Percentiles rank a stretch among this genome's conserved stretches.
Evolutionary conservation across 2,888 invertebrate genomes (phyloP).

Genomic region (Ptychoptera albimana): DNA sequence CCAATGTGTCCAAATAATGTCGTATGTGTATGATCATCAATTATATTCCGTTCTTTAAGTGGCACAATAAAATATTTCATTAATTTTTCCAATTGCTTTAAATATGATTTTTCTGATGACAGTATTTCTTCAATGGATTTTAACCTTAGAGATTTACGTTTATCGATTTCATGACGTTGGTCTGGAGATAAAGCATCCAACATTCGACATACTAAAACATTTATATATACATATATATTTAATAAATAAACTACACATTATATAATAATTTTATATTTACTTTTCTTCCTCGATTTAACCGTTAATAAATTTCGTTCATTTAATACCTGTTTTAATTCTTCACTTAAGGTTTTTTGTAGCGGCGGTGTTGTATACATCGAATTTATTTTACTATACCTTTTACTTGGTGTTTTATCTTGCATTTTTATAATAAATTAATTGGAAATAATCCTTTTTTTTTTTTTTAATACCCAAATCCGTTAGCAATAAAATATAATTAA

Average conservation of each 20-base stretch:
- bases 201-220: constrained; percentile 36
- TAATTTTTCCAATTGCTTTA: constrained; percentile 47
- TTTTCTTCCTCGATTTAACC: constrained; percentile 39
- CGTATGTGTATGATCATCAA: constrained; percentile 34
- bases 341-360: constrained; percentile 35
- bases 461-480: too few relatives aligned
- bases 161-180: constrained; percentile 20
- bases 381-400: background rate
- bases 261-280: constrained; percentile 18
- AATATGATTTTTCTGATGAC: constrained; percentile 50
- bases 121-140: constrained; percentile 52
- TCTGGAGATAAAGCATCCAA: constrained; percentile 27
- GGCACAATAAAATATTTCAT: constrained; percentile 47
- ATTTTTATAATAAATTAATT: background rate
- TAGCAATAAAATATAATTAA: too few relatives aligned
- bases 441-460: background rate
- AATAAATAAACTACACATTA: background rate
- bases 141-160: constrained; percentile 24
- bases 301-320: constrained; percentile 45
- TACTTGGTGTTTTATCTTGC: background rate
- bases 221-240: constrained; percentile 6
- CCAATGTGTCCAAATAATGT: constrained; percentile 46
- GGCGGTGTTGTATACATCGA: constrained; percentile 14
- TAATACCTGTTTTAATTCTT: constrained; percentile 42
- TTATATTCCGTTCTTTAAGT: constrained; percentile 33